phyloP scores from a whole-genome alignment of 2,113 vertebrate genomes.

The Rhodinocichla rosea region DNA sequence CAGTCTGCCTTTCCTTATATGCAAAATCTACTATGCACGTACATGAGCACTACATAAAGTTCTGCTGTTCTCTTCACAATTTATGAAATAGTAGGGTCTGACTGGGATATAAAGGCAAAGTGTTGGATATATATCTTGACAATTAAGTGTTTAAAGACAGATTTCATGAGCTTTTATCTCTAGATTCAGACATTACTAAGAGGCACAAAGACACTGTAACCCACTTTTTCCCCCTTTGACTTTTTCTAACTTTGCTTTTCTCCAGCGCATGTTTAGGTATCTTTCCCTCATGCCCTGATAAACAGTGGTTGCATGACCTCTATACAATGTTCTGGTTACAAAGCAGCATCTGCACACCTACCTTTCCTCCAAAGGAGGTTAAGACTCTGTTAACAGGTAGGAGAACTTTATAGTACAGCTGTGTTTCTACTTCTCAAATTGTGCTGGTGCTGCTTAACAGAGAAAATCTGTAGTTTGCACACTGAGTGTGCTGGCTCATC shows the following conservation, averaged over 20 bases:
- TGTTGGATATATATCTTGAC: not conserved
- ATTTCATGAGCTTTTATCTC: not conserved
- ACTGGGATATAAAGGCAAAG: not conserved
- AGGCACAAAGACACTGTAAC: not conserved
- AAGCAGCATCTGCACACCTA: not conserved
- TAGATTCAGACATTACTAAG: not conserved
- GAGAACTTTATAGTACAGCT: not conserved
- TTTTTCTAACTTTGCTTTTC: no score
- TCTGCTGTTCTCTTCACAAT: not conserved
- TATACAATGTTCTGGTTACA: not conserved
- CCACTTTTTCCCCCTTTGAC: not conserved
- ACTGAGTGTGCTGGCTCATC: rapidly evolving
- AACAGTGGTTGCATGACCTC: not conserved
- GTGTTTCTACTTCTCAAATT: not conserved
- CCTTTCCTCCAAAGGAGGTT: not conserved
- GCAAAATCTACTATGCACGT: not conserved
- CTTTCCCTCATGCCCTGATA: not conserved
- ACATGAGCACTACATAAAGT: not conserved
- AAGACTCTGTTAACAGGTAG: not conserved
- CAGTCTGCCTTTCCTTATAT: not conserved
- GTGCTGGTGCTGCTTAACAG: not conserved
- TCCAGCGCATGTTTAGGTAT: not conserved
- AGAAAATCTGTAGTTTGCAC: not conserved
- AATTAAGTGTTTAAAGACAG: not conserved
- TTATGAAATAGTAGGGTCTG: not conserved